These are phyloP conservation scores for Sebastes umbrosus DNA, from an alignment of 2,797 vertebrate species.

Conservation along the genomic window DNA sequence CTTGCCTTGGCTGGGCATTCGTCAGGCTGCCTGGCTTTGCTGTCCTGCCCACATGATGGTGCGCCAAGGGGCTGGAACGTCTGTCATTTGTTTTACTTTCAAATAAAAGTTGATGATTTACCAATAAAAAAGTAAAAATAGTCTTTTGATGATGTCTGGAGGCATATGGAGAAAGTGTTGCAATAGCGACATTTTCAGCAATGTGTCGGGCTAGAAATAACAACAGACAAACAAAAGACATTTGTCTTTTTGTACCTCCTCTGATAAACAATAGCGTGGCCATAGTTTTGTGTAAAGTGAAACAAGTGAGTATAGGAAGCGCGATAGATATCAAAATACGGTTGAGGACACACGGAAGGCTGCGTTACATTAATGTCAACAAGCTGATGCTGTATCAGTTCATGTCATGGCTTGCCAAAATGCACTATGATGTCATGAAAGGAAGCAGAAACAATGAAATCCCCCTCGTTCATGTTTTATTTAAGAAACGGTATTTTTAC, in stretches of 20 bases:
- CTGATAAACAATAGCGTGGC: slow-evolving; percentile 8
- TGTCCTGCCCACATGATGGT: slow-evolving; percentile 77
- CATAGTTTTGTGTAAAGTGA: slow-evolving; percentile 13
- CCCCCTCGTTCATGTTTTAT: slow-evolving; percentile 22
- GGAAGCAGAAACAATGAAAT: slow-evolving; percentile 14
- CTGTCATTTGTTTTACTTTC: slow-evolving; percentile 85
- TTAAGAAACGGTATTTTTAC: slow-evolving; percentile 30
- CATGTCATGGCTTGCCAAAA: slow-evolving; percentile 7
- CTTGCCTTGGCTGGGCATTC: slow-evolving; percentile 82
- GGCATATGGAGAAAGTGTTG: slow-evolving; percentile 78
- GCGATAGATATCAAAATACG: neutral
- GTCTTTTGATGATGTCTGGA: slow-evolving; percentile 75
- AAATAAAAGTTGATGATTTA: slow-evolving; percentile 84
- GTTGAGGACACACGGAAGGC: neutral
- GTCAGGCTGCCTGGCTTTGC: slow-evolving; percentile 81
- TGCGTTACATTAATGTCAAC: neutral
- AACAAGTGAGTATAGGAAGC: slow-evolving; percentile 1
- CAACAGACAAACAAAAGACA: slow-evolving; percentile 40
- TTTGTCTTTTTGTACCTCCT: slow-evolving; percentile 28
- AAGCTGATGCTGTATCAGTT: neutral
- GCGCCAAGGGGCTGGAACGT: slow-evolving; percentile 81
- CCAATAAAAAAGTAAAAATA: slow-evolving; percentile 82
- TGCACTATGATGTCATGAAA: slow-evolving; percentile 12
- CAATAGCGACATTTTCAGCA: slow-evolving; percentile 58
- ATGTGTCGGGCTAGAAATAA: slow-evolving; percentile 59